Percentiles rank a stretch among this genome's conserved stretches.
These are phyloP conservation scores for Melipona beecheii DNA, from an alignment of 2,888 invertebrate species.

Conservation along the genomic window DNA sequence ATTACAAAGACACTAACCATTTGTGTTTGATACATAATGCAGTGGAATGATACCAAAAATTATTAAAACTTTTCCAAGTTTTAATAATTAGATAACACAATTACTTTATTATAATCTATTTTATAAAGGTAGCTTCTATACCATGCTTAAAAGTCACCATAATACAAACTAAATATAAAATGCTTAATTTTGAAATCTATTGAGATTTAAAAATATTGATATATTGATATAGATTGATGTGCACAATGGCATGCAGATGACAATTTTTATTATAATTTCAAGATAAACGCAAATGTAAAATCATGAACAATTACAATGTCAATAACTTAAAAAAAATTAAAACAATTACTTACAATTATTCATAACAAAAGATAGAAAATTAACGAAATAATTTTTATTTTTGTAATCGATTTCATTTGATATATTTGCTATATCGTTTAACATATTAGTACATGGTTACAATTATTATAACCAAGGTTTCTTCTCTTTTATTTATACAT, in stretches of 20 bases:
- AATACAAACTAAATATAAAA: neutral
- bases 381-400: slow-evolving; percentile 3
- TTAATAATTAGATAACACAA: neutral
- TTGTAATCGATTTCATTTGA: slow-evolving; percentile 11
- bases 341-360: slow-evolving; percentile 9
- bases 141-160: slow-evolving; percentile 22
- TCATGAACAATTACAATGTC: slow-evolving; percentile 17
- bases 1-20: no score
- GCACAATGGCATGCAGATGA: slow-evolving; percentile 46
- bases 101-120: neutral
- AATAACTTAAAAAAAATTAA: neutral
- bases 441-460: slow-evolving; percentile 12
- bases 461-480: neutral
- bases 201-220: neutral
- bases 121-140: slow-evolving; percentile 5
- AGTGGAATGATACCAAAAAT: slow-evolving; percentile 3
- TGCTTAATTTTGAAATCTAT: slow-evolving; percentile 5
- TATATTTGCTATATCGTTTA: slow-evolving; percentile 20
- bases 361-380: neutral
- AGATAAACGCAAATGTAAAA: slow-evolving; percentile 33
- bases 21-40: no score
- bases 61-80: neutral
- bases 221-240: slow-evolving; percentile 2
- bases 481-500: slow-evolving; percentile 1
- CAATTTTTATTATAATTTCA: slow-evolving; percentile 50